Evolutionary conservation across 2,113 vertebrate species (phyloP).

Genomic region (Dermatemys mawii): DNA sequence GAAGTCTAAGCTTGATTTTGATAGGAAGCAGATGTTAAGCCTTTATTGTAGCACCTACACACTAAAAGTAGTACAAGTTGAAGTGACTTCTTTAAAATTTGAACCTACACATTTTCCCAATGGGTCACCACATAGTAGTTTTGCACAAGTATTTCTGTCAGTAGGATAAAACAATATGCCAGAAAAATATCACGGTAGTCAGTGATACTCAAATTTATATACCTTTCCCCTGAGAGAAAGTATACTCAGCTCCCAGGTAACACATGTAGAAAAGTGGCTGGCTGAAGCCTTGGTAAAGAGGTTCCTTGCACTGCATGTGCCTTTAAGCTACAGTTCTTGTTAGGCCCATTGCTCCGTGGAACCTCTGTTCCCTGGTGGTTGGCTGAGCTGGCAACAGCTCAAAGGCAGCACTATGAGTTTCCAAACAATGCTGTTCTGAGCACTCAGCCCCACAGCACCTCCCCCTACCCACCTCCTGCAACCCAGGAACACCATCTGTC

Average conservation of each 20-base stretch:
- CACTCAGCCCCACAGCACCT: neutral
- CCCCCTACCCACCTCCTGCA: neutral
- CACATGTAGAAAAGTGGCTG: neutral
- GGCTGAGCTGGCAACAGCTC: neutral
- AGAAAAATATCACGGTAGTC: neutral
- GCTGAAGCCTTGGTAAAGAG: neutral
- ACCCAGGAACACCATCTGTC: neutral
- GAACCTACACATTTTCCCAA: neutral
- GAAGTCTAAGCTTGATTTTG: neutral
- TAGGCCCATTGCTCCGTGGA: neutral
- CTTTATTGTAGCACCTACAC: neutral
- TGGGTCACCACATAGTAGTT: neutral
- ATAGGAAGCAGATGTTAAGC: neutral
- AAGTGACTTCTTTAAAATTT: neutral
- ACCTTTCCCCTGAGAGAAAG: neutral
- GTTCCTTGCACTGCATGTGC: neutral
- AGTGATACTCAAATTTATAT: neutral
- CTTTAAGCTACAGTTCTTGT: neutral
- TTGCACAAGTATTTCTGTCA: neutral
- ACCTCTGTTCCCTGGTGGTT: neutral
- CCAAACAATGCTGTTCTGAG: neutral
- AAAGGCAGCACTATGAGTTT: neutral
- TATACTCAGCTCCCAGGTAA: neutral
- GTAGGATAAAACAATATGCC: neutral
- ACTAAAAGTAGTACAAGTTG: neutral